Evolutionary conservation across 2,888 invertebrate species (phyloP).

Genomic region (Eristalinus aeneus): DNA sequence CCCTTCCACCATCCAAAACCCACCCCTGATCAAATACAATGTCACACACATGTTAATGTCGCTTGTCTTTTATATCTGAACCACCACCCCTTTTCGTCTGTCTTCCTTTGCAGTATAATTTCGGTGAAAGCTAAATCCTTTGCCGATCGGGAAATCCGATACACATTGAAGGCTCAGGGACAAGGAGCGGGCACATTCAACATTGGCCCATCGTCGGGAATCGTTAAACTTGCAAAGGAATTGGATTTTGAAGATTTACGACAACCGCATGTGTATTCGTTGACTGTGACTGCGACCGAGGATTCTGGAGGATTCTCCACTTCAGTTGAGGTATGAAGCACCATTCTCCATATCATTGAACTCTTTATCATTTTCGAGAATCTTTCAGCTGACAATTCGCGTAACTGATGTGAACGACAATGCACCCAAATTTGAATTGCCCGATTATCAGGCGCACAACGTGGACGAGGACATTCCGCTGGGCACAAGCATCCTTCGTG

Average conservation of each 20-base stretch:
- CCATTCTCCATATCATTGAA: conserved; percentile 23
- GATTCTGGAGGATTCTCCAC: conserved; percentile 98
- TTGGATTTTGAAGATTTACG: conserved; percentile 97
- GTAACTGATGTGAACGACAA: conserved; percentile 99
- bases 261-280: conserved; percentile 95
- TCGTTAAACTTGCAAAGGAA: conserved; percentile 96
- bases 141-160: conserved; percentile 97
- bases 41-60: conserved; percentile 41
- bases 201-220: conserved; percentile 95
- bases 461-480: conserved; percentile 96
- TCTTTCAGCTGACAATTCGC: conserved; percentile 91
- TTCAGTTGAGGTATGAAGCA: conserved; percentile 90
- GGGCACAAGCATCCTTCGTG: conserved; percentile 95
- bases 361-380: conserved; percentile 18
- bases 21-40: conserved; percentile 29
- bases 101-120: conserved; percentile 88
- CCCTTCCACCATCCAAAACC: not conserved
- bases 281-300: conserved; percentile 96
- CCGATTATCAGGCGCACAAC: conserved; percentile 98
- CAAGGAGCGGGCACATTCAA: conserved; percentile 97
- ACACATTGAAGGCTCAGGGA: conserved; percentile 95
- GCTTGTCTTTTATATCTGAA: conserved; percentile 12
- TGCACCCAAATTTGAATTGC: conserved; percentile 96
- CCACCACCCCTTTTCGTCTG: not conserved
- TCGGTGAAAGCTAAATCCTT: conserved; percentile 98